A percentile compares a stretch with the other conserved stretches of the same genome.
Conservation (phyloP, 1,140 invertebrate species). For the Aphelinus certus region DNA sequence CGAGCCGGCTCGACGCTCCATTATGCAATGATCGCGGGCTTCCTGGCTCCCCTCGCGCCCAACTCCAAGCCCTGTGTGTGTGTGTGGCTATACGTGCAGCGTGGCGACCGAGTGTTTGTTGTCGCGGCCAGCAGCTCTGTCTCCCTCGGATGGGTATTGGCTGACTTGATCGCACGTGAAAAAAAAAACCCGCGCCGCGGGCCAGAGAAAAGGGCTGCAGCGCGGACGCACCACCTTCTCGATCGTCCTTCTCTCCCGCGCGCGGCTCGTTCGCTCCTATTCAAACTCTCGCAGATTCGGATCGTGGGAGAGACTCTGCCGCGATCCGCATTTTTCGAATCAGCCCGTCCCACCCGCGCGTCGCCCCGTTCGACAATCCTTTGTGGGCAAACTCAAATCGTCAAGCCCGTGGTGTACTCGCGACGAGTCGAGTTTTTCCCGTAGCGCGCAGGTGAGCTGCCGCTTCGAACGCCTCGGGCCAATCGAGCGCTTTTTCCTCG, state of each 20-base stretch:
- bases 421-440: constrained; percentile 16
- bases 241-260: constrained; percentile 24
- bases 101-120: constrained; percentile 53
- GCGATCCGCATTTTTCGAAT: background rate
- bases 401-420: constrained; percentile 15
- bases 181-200: constrained; percentile 56
- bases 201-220: background rate
- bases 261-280: constrained; percentile 16
- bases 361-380: no score
- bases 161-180: constrained; percentile 36
- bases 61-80: background rate
- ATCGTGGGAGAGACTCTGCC: constrained; percentile 53
- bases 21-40: constrained; percentile 20
- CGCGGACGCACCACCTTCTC: no score
- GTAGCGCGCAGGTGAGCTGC: constrained; percentile 2
- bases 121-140: constrained; percentile 43
- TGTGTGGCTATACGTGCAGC: background rate
- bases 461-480: constrained; percentile 3
- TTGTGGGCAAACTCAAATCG: no score
- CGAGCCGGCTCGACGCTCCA: background rate
- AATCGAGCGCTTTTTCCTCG: background rate
- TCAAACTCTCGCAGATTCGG: constrained; percentile 43
- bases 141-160: constrained; percentile 56
- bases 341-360: no score
- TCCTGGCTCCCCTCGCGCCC: no score